Evolutionary conservation across 1,140 invertebrate species (phyloP), one percentile per base, ranked within the genome.

Genomic region (Drosophila trapezifrons): DNA sequence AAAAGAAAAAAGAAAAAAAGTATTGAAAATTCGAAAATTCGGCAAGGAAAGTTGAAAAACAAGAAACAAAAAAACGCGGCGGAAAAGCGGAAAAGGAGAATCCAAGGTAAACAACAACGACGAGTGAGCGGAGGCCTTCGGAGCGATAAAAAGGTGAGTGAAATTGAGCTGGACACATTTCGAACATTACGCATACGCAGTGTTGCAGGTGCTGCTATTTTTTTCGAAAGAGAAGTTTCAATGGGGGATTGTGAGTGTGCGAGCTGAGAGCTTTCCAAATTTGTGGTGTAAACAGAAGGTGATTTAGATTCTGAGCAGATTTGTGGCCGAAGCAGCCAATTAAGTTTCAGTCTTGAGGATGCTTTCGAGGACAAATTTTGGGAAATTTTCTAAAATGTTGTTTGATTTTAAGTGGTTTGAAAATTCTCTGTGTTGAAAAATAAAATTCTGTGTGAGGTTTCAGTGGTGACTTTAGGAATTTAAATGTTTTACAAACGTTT

Each of bases 91-190:
- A 54, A 72, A 80, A 59, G 60, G 62, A 66, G 63, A 67, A 64
- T 42, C 60, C 55, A 64, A 60, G 37, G 60, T 42, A 64, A 58
- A 58, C 56, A 58, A 49, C 17, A 42, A 29, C 54, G 25, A 40
- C 37, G 22, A 60, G 20, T 49, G 25, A 38, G 46, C 29, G 38
- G 49, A 60, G 64, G 62, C 60, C 63, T 40, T 69, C 45, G 45
- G 10, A 69, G 27, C 65, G 43, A 40, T 42, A 71, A 82, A 54
- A 81, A 81, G 78, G 78, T 80, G 76, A 80, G 63, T 63, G 49
- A 64, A 64, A 62, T 56, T 22, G 13, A 25, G 29, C 29, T 45
- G 22, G 18, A 70, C 55, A 56, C 29, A 37, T 66, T 69, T 47
- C 55, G 8, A 66, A 49, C 17, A 66, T 49, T 20, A 45, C 27